Base-by-base conservation (phyloP, 1,140 invertebrate species). In the Medauroidea extradentata region DNA sequence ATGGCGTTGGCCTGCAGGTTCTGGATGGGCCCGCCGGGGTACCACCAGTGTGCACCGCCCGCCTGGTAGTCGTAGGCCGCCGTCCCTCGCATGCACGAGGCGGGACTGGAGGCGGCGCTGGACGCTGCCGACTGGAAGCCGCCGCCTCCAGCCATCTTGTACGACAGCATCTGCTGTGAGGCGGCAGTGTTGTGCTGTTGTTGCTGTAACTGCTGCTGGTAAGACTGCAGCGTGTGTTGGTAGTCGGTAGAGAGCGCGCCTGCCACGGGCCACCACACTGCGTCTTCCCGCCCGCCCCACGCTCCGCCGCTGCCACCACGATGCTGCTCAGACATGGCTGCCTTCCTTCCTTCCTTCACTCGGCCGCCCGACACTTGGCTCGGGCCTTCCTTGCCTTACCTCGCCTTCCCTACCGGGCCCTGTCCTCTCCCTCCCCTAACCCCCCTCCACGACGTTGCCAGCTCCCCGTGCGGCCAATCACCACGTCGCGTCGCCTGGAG, bases 101-200 rank as follows among this genome's bases (percentile, higher is more conserved):
- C 24, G 70, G 63, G 27, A 46, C 43, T 14, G 57, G 60, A 46
- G 29, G 41, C 29, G 42, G 60, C 59, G 76, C 72, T 54, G 76
- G 74, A 38, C 75, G 75, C 63, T 4, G 53, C 41, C 5, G 16
- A 44, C 18, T 55, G 53, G 75, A 75, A 39, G 77, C 75, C 63
- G 82, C 82, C 62, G 74, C 75, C 63, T 81, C 82, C 62, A 73
- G 53, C 53, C 87, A 90, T 89, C 80, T 90, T 91, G 77, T 91
- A 91, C 59, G 85, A 85, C 71, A 89, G 89, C 61, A 90, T 79
- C 72, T 90, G 88, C 70, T 89, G 87, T 51, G 83, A 83, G 14
- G 78, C 74, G 48, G 79, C 76, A 25, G 69, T 69, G 38, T 70
- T 66, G 25, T 71, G 67, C 48, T 70, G 68, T 43, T 67, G 79